Evolutionary conservation across 2,888 invertebrate genomes (phyloP).

Genomic region (Watsonalla binaria): DNA sequence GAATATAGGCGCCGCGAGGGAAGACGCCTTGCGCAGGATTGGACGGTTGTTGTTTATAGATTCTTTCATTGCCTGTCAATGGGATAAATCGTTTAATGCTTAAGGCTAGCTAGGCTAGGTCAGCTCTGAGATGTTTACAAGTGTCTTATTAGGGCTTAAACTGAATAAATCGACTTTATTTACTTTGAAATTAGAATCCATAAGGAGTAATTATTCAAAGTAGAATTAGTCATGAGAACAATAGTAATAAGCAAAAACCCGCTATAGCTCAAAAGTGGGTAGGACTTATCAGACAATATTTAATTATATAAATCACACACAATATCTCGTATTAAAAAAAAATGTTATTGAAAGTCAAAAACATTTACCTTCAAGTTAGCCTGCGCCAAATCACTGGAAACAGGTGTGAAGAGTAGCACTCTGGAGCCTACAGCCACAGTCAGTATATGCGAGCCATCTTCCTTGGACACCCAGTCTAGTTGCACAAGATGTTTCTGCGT

Average conservation of each 20-base stretch:
- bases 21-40: slow-evolving; percentile 93
- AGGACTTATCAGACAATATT: too few species aligned
- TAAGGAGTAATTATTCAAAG: too few species aligned
- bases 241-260: too few species aligned
- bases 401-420: slow-evolving; percentile 94
- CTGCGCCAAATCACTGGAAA: slow-evolving; percentile 96
- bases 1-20: slow-evolving; percentile 92
- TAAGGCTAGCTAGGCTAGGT: too few species aligned
- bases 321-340: too few species aligned
- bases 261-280: too few species aligned
- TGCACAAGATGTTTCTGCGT: slow-evolving; percentile 96
- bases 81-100: slow-evolving; percentile 1
- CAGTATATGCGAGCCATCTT: slow-evolving; percentile 98
- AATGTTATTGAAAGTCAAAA: not conserved
- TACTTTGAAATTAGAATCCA: too few species aligned
- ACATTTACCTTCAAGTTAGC: slow-evolving; percentile 87
- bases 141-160: too few species aligned
- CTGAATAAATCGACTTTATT: too few species aligned
- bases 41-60: slow-evolving; percentile 90
- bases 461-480: slow-evolving; percentile 99
- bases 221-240: too few species aligned
- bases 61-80: slow-evolving; percentile 86
- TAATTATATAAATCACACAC: too few species aligned
- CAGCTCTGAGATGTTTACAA: too few species aligned
- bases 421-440: slow-evolving; percentile 97